Percentiles rank a stretch among this genome's conserved stretches.
Evolutionary conservation across 2,888 invertebrate genomes (phyloP).

Genomic region (Diloba caeruleocephala): DNA sequence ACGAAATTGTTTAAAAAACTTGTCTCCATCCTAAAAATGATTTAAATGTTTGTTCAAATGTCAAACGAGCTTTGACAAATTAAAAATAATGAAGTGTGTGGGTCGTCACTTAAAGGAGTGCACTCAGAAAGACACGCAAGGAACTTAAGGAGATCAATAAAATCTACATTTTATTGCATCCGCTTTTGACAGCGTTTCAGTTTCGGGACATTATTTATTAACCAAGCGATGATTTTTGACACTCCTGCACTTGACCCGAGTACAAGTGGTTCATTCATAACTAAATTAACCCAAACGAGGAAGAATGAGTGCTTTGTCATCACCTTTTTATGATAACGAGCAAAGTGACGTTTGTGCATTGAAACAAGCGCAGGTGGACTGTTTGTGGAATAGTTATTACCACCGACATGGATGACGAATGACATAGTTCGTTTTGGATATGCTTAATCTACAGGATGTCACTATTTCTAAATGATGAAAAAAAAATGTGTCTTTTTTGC

Average conservation of each 20-base stretch:
- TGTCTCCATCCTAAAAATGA: constrained; percentile 32
- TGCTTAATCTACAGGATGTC: too few relatives aligned
- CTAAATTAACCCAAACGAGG: constrained; percentile 59
- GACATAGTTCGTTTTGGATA: constrained; percentile 1
- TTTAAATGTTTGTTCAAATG: constrained; percentile 29
- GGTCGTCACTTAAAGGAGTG: constrained; percentile 54
- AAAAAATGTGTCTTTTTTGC: too few relatives aligned
- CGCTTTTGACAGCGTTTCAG: constrained; percentile 72
- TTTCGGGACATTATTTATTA: constrained; percentile 78
- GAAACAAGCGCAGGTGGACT: constrained; percentile 28
- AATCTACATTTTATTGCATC: constrained; percentile 81
- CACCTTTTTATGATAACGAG: constrained; percentile 48
- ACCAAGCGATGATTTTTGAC: constrained; percentile 58
- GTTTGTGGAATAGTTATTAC: constrained; percentile 23
- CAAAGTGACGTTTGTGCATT: constrained; percentile 35
- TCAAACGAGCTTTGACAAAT: constrained; percentile 54
- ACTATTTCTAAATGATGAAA: too few relatives aligned
- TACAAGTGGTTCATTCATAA: constrained; percentile 78
- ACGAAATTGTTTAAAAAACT: constrained; percentile 14
- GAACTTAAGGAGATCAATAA: constrained; percentile 81
- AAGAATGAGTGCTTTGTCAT: constrained; percentile 69
- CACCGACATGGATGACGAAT: constrained; percentile 10
- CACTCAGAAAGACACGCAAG: constrained; percentile 66
- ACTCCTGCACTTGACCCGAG: constrained; percentile 68
- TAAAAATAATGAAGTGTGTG: constrained; percentile 57